A percentile compares a stretch with the other conserved stretches of the same genome.
phyloP scores from a whole-genome alignment of 1,140 invertebrate genomes.

The Lordiphosa stackelbergi region DNA sequence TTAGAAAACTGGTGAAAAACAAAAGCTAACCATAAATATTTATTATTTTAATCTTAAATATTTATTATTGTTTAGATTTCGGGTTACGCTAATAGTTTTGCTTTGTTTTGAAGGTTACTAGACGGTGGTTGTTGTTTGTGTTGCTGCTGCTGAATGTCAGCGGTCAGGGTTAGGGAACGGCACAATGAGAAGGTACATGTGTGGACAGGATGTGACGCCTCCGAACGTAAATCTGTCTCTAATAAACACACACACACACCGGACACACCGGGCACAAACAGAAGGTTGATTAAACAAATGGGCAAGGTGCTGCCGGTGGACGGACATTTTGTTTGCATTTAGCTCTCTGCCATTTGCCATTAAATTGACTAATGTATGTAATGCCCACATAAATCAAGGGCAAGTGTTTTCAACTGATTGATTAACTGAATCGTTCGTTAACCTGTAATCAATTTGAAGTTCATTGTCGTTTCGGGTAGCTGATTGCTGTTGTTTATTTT shows the following conservation, averaged over 20 bases:
- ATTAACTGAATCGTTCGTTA: slow-evolving; percentile 44
- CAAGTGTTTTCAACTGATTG: slow-evolving; percentile 28
- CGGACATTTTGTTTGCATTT: slow-evolving; percentile 33
- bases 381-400: slow-evolving; percentile 19
- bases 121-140: neutral
- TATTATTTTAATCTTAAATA: slow-evolving; percentile 55
- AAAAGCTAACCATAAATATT: slow-evolving; percentile 44
- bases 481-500: slow-evolving; percentile 35
- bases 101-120: slow-evolving; percentile 24
- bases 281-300: slow-evolving; percentile 62
- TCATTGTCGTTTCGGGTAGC: slow-evolving; percentile 33
- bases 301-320: slow-evolving; percentile 29
- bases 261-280: slow-evolving; percentile 1
- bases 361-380: slow-evolving; percentile 15
- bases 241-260: slow-evolving; percentile 42
- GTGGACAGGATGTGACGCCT: slow-evolving; percentile 61
- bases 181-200: neutral
- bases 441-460: slow-evolving; percentile 45
- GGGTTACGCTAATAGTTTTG: slow-evolving; percentile 23
- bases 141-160: slow-evolving; percentile 38
- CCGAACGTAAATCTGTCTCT: slow-evolving; percentile 49
- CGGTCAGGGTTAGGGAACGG: slow-evolving; percentile 28
- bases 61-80: slow-evolving; percentile 49
- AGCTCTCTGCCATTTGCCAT: slow-evolving; percentile 1
- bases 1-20: slow-evolving; percentile 21